Base-by-base conservation (phyloP, 1,140 invertebrate genomes). In the Rhopalosiphum maidis region DNA sequence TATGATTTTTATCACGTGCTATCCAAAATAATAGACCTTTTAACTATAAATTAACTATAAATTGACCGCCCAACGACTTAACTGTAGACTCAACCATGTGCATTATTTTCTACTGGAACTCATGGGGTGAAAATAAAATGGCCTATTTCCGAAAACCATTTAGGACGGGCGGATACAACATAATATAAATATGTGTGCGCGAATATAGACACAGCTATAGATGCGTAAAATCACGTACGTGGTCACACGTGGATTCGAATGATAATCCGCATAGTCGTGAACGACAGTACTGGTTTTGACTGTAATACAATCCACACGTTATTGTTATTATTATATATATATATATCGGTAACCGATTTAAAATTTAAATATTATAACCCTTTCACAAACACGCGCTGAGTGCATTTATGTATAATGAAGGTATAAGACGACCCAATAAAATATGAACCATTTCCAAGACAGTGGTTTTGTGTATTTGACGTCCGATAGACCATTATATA, bases 21-120 rank as follows among this genome's bases (percentile, higher is more conserved):
- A 30, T 18, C 0, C 30, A n/a, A 68, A 68, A 68, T 68, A n/a
- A 68, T 60, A 5, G 30, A 15, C 11, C 4, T 51, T 51, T 51
- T 51, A 51, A 51, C 48, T 18, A 18, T 18, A 68, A 68, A n/a
- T 51, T 51, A 51, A 51, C 48, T 18, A 18, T 18, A 68, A 68
- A n/a, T n/a, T 18, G 15, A 5, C 30, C 30, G 0, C 11, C 3
- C 60, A 4, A 68, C 3, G n/a, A n/a, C 0, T 4, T 68, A n/a
- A 21, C 30, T 68, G 60, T n/a, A 68, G 15, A 51, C 48, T 0
- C 30, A 60, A 15, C 55, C 22, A 22, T n/a, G 11, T 9, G 8
- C 30, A n/a, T 68, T 68, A 68, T 68, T 68, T 68, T n/a, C 3
- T n/a, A 1, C 30, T 1, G 8, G 9, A 60, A 60, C 1, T 60